Percentiles rank a stretch among this genome's conserved stretches.
Conservation (phyloP, 2,888 invertebrate species). For the Brachycybe producta region DNA sequence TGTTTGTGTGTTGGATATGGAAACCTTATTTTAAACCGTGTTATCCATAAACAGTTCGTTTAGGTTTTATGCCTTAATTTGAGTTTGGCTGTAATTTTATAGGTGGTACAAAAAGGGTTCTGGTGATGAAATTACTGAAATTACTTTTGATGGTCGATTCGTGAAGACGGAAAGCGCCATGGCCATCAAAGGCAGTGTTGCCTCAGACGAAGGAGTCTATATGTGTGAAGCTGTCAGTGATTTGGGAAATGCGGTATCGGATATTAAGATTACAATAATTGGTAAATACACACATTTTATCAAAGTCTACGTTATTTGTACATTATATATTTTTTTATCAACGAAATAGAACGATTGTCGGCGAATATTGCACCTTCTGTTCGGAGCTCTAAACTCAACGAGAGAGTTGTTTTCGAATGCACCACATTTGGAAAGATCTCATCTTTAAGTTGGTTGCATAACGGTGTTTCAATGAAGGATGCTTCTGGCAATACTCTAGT, state of each 20-base stretch:
- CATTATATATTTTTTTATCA: too few species aligned
- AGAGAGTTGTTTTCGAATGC: constrained; percentile 73
- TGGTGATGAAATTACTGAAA: neutral
- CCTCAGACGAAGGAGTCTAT: constrained; percentile 2
- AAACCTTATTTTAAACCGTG: too few species aligned
- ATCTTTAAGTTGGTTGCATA: constrained; percentile 64
- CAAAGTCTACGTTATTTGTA: too few species aligned
- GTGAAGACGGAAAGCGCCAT: constrained; percentile 30
- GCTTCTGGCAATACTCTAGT: neutral
- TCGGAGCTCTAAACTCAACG: neutral
- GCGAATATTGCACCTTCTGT: constrained; percentile 3
- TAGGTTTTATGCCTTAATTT: too few species aligned
- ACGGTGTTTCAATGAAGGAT: constrained; percentile 46
- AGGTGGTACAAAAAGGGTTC: constrained; percentile 15
- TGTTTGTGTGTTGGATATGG: too few species aligned
- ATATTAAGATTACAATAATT: neutral
- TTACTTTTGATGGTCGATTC: constrained; percentile 3
- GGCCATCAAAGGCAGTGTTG: neutral
- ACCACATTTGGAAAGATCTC: constrained; percentile 69
- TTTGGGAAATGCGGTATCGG: neutral
- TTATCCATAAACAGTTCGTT: too few species aligned
- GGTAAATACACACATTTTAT: too few species aligned
- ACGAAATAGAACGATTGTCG: constrained; percentile 5
- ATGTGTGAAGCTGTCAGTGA: constrained; percentile 1
- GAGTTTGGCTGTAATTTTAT: too few species aligned